Conservation (phyloP, 1,140 invertebrate species). For the Kradibia gibbosae region DNA sequence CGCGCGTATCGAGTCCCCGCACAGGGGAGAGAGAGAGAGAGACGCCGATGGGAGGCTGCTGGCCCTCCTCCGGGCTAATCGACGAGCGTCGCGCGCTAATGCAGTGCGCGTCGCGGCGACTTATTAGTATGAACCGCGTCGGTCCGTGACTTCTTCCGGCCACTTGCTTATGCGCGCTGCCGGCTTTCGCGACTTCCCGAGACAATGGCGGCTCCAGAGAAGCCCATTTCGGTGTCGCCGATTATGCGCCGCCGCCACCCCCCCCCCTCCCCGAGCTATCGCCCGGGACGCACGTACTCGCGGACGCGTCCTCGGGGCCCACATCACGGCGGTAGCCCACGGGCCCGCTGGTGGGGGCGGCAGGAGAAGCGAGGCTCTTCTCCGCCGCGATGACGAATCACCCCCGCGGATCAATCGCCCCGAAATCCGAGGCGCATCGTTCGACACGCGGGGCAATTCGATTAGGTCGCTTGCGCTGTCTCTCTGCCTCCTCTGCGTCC, state of each 20-base stretch:
- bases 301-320: background rate
- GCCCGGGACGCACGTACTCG: too few relatives aligned
- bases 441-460: too few relatives aligned
- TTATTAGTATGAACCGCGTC: slow-evolving; percentile 44
- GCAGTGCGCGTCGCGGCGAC: background rate
- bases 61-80: slow-evolving; percentile 28
- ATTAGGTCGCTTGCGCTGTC: too few relatives aligned
- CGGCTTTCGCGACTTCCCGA: slow-evolving; percentile 29
- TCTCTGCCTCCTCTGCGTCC: too few relatives aligned
- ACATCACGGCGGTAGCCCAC: too few relatives aligned
- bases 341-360: background rate
- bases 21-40: background rate
- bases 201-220: background rate
- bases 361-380: background rate
- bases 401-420: background rate
- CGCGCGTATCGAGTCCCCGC: background rate
- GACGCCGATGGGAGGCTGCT: background rate
- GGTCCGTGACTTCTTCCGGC: background rate
- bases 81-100: slow-evolving; percentile 29
- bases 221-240: too few relatives aligned
- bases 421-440: too few relatives aligned
- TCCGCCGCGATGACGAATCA: background rate
- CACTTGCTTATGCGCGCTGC: background rate
- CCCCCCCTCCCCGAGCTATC: background rate
- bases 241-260: background rate